phyloP scores from a whole-genome alignment of 2,888 invertebrate species.

The Agrochola macilenta region DNA sequence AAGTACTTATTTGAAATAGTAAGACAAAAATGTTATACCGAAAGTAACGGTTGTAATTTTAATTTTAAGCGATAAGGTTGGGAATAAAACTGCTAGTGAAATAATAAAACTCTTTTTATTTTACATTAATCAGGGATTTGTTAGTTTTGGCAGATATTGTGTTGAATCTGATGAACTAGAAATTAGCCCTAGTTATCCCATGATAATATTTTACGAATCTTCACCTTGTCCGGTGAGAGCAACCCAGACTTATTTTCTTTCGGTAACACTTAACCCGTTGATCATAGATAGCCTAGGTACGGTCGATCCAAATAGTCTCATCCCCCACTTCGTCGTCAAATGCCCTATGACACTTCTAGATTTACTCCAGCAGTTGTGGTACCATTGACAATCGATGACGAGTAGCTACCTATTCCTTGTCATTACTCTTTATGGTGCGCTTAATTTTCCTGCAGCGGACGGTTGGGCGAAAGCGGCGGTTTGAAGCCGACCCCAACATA shows the following conservation, averaged over 20 bases:
- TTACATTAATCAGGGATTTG: not conserved
- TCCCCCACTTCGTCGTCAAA: not conserved
- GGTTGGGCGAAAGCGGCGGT: no score
- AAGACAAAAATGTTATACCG: not conserved
- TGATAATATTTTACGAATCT: not conserved
- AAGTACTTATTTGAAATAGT: constrained; percentile 6
- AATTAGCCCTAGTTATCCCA: not conserved
- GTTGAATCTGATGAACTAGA: not conserved
- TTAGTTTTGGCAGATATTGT: not conserved
- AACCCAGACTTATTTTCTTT: not conserved
- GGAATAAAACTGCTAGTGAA: constrained; percentile 8
- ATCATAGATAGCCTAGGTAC: not conserved
- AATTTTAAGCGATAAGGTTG: constrained; percentile 5
- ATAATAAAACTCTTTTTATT: constrained; percentile 23
- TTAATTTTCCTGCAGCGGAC: not conserved
- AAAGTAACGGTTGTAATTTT: not conserved
- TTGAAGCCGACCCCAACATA: no score
- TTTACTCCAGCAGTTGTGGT: not conserved
- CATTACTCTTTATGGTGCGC: not conserved
- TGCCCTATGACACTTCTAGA: not conserved
- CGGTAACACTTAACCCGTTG: not conserved
- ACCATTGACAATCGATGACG: not conserved
- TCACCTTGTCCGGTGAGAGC: not conserved
- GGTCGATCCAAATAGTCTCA: not conserved
- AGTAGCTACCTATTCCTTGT: not conserved